phyloP scores from a whole-genome alignment of 2,888 invertebrate genomes.

The Mantis religiosa region DNA sequence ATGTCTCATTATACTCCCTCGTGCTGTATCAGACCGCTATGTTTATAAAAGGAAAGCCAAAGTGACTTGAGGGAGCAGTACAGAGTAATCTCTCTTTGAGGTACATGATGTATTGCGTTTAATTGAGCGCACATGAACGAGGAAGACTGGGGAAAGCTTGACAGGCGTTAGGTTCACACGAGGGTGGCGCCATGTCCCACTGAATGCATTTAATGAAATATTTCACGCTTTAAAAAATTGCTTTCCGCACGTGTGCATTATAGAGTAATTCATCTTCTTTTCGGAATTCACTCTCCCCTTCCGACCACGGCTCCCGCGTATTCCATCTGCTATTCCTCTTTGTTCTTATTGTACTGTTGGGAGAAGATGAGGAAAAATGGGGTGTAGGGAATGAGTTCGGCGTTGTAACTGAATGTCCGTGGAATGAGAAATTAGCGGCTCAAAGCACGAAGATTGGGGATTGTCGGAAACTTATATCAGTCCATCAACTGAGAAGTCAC shows the following conservation, averaged over 20 bases:
- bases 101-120: neutral
- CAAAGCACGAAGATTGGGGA: neutral
- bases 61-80: neutral
- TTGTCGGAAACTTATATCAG: neutral
- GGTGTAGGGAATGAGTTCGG: neutral
- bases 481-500: neutral
- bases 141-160: neutral
- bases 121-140: neutral
- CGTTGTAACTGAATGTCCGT: neutral
- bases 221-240: slow-evolving; percentile 9
- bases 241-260: neutral
- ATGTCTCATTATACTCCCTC: neutral
- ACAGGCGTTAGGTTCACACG: slow-evolving; percentile 1
- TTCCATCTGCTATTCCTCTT: neutral
- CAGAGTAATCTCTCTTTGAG: neutral
- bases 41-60: neutral
- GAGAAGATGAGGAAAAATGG: neutral
- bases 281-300: neutral
- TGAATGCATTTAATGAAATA: neutral
- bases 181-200: neutral
- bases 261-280: slow-evolving; percentile 5
- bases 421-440: neutral
- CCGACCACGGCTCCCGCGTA: neutral
- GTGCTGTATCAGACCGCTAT: neutral
- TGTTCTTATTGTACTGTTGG: neutral